Evolutionary conservation across 1,140 invertebrate genomes (phyloP).

Genomic region (Brachionus plicatilis): DNA sequence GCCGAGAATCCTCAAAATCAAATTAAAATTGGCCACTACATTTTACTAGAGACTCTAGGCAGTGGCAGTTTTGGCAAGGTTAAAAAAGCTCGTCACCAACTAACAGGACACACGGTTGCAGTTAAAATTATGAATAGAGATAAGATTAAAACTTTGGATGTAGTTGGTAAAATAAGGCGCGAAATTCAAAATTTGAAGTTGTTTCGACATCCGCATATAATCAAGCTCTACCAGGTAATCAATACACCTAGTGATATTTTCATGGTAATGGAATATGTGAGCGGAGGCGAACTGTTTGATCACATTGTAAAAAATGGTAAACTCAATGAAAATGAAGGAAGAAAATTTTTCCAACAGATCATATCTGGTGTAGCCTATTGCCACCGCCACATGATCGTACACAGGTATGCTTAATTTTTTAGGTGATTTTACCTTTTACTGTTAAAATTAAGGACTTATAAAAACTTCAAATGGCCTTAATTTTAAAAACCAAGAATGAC

Average conservation of each 20-base stretch:
- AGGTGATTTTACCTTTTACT: too few relatives aligned
- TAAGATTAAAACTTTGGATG: constrained; percentile 97
- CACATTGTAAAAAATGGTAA: constrained; percentile 99
- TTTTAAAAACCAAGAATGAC: too few relatives aligned
- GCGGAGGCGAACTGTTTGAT: constrained; percentile 96
- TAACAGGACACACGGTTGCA: constrained; percentile 95
- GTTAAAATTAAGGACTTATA: too few relatives aligned
- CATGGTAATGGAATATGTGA: constrained; percentile 99
- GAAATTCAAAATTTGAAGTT: constrained; percentile 99
- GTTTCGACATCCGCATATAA: constrained; percentile 98
- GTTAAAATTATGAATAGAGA: constrained; percentile 97
- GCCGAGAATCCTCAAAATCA: constrained; percentile 21
- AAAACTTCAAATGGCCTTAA: too few relatives aligned
- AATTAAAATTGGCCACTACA: constrained; percentile 59
- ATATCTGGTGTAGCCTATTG: constrained; percentile 99
- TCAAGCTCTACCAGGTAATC: constrained; percentile 87
- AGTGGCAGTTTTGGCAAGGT: constrained; percentile 61
- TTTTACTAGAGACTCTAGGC: constrained; percentile 59
- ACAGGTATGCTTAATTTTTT: constrained; percentile 38
- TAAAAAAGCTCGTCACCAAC: constrained; percentile 66
- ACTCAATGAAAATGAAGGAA: constrained; percentile 56
- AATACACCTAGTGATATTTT: constrained; percentile 96
- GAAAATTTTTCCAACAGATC: constrained; percentile 85
- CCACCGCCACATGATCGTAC: constrained; percentile 97
- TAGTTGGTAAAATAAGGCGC: constrained; percentile 93